phyloP scores from a whole-genome alignment of 2,113 vertebrate genomes.

The Pipa parva region DNA sequence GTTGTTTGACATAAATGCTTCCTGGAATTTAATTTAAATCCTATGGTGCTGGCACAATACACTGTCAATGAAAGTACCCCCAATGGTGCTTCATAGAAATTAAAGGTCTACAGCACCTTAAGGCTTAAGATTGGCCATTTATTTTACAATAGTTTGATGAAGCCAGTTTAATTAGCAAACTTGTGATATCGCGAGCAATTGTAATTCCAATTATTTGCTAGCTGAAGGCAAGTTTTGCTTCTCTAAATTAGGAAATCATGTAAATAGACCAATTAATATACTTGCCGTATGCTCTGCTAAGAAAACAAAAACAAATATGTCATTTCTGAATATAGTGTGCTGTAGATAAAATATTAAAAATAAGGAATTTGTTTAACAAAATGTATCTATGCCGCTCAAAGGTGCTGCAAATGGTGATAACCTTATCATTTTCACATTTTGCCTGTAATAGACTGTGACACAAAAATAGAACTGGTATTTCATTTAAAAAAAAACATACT shows the following conservation, averaged over 20 bases:
- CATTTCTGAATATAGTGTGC: slow-evolving; percentile 56
- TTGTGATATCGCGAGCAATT: slow-evolving; percentile 68
- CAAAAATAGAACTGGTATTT: too few species aligned
- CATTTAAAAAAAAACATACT: too few species aligned
- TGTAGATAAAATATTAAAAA: slow-evolving; percentile 63
- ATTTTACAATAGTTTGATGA: slow-evolving; percentile 64
- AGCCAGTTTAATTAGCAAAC: slow-evolving; percentile 69
- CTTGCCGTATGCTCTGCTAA: slow-evolving; percentile 66
- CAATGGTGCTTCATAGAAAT: slow-evolving; percentile 21
- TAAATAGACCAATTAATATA: slow-evolving; percentile 79
- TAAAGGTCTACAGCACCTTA: slow-evolving; percentile 33
- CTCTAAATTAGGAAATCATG: slow-evolving; percentile 70
- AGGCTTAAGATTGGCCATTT: slow-evolving; percentile 51
- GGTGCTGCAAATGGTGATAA: too few species aligned
- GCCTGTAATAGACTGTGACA: too few species aligned
- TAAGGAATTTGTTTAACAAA: slow-evolving; percentile 49
- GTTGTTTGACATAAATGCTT: too few species aligned
- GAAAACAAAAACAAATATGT: slow-evolving; percentile 73
- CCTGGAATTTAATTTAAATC: too few species aligned
- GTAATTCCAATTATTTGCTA: slow-evolving; percentile 74
- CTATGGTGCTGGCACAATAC: neutral
- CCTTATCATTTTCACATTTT: too few species aligned
- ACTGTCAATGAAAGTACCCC: slow-evolving; percentile 15
- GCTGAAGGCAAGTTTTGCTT: slow-evolving; percentile 69
- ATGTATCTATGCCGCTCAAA: too few species aligned